These are phyloP conservation scores for Cephalopachus bancanus DNA, from an alignment of 2,797 vertebrate species.

Conservation along the genomic window DNA sequence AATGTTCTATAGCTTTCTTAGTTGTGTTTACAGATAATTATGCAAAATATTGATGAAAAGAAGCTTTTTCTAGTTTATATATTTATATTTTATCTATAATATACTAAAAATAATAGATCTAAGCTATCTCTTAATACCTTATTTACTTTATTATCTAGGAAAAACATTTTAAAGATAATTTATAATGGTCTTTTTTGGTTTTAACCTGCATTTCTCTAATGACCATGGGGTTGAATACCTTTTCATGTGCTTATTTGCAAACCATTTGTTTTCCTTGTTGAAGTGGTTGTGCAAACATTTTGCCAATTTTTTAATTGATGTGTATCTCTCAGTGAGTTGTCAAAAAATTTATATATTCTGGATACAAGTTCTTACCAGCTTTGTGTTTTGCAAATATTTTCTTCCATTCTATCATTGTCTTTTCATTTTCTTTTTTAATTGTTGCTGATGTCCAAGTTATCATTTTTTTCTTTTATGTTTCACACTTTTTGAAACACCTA, in stretches of 20 bases:
- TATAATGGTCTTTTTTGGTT: background rate
- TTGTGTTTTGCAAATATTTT: background rate
- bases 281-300: background rate
- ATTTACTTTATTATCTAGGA: background rate
- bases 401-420: background rate
- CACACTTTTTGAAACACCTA: background rate
- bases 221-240: background rate
- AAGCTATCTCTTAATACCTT: background rate
- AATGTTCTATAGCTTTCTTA: background rate
- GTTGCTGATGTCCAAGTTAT: background rate
- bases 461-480: background rate
- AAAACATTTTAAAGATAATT: background rate
- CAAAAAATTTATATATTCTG: background rate
- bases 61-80: background rate
- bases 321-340: background rate
- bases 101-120: background rate
- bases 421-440: conserved; percentile 18
- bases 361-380: background rate
- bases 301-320: background rate
- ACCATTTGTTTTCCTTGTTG: background rate
- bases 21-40: background rate
- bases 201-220: background rate
- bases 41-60: background rate
- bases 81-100: background rate
- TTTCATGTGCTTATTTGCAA: background rate